phyloP scores from a whole-genome alignment of 2,797 vertebrate species.

The Falco biarmicus region DNA sequence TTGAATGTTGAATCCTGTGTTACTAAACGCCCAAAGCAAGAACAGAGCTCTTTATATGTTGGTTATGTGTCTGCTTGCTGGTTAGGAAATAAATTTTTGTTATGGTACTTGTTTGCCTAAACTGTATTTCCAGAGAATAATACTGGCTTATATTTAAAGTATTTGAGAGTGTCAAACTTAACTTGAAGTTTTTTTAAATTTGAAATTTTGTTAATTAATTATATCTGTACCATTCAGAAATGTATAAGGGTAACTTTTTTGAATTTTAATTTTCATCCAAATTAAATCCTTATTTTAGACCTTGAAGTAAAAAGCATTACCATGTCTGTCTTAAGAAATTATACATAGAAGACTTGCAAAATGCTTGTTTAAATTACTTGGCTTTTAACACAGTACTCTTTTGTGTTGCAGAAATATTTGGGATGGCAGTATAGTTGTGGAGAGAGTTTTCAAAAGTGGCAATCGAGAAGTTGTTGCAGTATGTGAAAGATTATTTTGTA shows the following conservation, averaged over 20 bases:
- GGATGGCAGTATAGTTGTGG: constrained; percentile 93
- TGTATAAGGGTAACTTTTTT: not conserved
- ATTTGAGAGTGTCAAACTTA: not conserved
- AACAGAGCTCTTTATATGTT: not conserved
- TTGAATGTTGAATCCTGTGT: not conserved
- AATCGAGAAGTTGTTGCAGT: constrained; percentile 88
- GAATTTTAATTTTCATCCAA: not conserved
- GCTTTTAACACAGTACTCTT: not conserved
- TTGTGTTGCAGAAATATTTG: constrained; percentile 90
- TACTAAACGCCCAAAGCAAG: not conserved
- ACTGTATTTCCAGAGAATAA: not conserved
- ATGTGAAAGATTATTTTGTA: constrained; percentile 67
- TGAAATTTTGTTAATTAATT: not conserved
- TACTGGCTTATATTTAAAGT: not conserved
- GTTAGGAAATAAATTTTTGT: not conserved
- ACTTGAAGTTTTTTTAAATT: not conserved
- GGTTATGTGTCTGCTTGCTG: not conserved
- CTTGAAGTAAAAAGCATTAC: not conserved
- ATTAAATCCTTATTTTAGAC: not conserved
- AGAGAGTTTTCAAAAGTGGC: constrained; percentile 87
- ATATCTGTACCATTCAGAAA: not conserved
- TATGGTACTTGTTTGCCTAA: not conserved
- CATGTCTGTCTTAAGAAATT: not conserved
- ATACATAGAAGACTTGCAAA: not conserved
- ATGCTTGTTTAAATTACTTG: not conserved